These are phyloP conservation scores for Gallinago solitaria DNA, from an alignment of 2,797 vertebrate species.

Conservation along the genomic window DNA sequence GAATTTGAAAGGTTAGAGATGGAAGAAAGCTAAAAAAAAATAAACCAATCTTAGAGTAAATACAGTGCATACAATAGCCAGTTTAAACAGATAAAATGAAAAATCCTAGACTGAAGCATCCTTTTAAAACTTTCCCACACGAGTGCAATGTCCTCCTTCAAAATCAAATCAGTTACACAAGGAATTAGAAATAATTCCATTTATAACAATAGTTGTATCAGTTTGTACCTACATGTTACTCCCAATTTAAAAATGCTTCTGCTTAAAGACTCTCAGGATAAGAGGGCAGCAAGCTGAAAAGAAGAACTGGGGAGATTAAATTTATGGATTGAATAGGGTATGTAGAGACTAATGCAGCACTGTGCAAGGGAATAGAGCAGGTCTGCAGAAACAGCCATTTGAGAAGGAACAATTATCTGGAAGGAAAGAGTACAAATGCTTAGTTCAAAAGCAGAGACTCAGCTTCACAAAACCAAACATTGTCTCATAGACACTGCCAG, in stretches of 20 bases:
- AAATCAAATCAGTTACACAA: neutral
- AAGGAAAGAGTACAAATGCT: neutral
- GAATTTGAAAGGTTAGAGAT: neutral
- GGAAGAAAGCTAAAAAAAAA: neutral
- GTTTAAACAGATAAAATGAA: neutral
- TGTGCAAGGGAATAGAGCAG: neutral
- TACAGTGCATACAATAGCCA: accelerated
- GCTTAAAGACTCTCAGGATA: neutral
- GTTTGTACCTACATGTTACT: neutral
- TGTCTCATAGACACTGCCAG: neutral
- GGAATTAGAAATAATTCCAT: neutral
- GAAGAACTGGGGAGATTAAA: neutral
- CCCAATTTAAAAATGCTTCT: neutral
- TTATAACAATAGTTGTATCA: neutral
- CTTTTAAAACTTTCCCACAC: neutral
- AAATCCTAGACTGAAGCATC: neutral
- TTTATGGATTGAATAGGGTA: neutral
- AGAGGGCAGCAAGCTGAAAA: neutral
- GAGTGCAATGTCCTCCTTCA: accelerated
- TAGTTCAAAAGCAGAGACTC: neutral
- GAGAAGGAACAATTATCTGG: neutral
- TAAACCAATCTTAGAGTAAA: neutral
- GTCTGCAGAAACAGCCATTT: neutral
- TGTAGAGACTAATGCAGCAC: accelerated
- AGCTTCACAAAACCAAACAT: neutral